Percentiles rank a stretch among this genome's conserved stretches.
phyloP scores from a whole-genome alignment of 2,888 invertebrate species.

The Epinotia nisella region DNA sequence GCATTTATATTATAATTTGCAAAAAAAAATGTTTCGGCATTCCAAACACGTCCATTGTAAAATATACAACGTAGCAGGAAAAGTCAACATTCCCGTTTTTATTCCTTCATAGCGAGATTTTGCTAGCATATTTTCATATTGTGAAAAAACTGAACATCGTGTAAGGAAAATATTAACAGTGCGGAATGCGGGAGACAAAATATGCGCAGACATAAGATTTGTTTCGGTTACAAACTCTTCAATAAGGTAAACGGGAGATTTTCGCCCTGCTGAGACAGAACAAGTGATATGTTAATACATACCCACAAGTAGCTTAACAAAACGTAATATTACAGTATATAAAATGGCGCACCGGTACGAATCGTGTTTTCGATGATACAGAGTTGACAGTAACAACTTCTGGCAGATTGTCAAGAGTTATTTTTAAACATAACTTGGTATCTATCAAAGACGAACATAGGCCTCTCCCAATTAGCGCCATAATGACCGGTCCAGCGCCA shows the following conservation, averaged over 20 bases:
- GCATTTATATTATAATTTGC: not conserved
- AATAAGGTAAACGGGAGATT: slow-evolving; percentile 16
- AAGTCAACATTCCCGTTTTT: slow-evolving; percentile 20
- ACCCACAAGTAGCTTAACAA: not conserved
- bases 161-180: slow-evolving; percentile 30
- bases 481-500: too few species aligned
- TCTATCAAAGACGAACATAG: too few species aligned
- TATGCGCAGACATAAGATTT: slow-evolving; percentile 34
- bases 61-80: not conserved
- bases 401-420: too few species aligned
- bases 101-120: slow-evolving; percentile 15
- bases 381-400: too few species aligned
- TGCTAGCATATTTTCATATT: slow-evolving; percentile 34
- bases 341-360: not conserved
- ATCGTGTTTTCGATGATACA: not conserved
- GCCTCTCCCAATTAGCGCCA: too few species aligned
- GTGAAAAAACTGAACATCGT: slow-evolving; percentile 31
- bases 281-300: not conserved
- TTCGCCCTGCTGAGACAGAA: not conserved
- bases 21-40: not conserved
- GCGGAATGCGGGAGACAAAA: slow-evolving; percentile 27
- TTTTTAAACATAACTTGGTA: too few species aligned
- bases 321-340: too few species aligned
- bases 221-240: slow-evolving; percentile 13
- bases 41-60: not conserved